These are phyloP conservation scores for Lissocephala sabroskyi DNA, from an alignment of 2,888 invertebrate genomes.

Conservation along the genomic window DNA sequence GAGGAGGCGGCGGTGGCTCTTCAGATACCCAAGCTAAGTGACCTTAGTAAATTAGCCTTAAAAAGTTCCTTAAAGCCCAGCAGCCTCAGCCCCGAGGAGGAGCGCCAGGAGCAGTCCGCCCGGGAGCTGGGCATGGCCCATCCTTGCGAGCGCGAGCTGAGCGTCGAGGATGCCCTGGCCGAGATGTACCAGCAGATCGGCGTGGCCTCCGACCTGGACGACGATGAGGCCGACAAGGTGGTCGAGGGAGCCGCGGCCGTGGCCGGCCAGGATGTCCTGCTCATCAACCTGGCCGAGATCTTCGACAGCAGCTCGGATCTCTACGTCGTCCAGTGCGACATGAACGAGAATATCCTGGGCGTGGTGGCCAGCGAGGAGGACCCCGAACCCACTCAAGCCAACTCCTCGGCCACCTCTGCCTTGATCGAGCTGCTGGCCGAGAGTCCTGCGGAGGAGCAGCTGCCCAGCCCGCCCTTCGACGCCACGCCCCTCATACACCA, in stretches of 20 bases:
- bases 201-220: conserved; percentile 56
- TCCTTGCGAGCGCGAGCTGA: conserved; percentile 61
- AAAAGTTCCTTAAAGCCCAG: conserved; percentile 68
- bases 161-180: conserved; percentile 67
- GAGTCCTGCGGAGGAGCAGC: conserved; percentile 15
- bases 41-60: conserved; percentile 73
- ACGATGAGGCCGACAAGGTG: conserved; percentile 26
- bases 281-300: conserved; percentile 70
- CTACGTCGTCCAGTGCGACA: conserved; percentile 71
- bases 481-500: conserved; percentile 64
- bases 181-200: conserved; percentile 68
- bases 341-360: conserved; percentile 69
- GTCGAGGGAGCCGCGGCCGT: conserved; percentile 4
- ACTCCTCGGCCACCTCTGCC: conserved; percentile 36
- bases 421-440: conserved; percentile 50
- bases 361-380: conserved; percentile 37
- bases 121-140: neutral
- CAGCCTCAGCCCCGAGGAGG: conserved; percentile 38
- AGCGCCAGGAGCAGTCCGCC: neutral
- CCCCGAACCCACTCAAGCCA: neutral
- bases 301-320: conserved; percentile 70
- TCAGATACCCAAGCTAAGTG: conserved; percentile 73
- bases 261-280: conserved; percentile 60
- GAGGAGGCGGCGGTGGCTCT: conserved; percentile 50
- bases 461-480: conserved; percentile 29